Conservation (phyloP, 2,888 invertebrate species). For the Flexamia atlantica region DNA sequence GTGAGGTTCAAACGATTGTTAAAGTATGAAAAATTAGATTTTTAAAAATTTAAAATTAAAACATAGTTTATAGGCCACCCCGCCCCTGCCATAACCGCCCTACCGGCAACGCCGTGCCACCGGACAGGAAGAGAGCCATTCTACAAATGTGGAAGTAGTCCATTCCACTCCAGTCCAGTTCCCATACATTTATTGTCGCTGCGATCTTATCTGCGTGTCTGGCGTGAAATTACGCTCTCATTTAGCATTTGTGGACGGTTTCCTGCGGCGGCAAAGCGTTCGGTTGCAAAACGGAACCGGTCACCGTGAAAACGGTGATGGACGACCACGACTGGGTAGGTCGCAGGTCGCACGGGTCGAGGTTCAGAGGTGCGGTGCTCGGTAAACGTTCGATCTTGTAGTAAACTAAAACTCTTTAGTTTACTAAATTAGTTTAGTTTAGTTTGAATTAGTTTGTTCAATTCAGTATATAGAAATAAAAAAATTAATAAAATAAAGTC, state of each 20-base stretch:
- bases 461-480: too few species aligned
- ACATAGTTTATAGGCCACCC: too few species aligned
- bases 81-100: not conserved
- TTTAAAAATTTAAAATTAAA: too few species aligned
- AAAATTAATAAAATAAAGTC: too few species aligned
- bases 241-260: slow-evolving; percentile 51
- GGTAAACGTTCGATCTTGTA: too few species aligned
- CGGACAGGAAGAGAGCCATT: slow-evolving; percentile 21
- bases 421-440: too few species aligned
- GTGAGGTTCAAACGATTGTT: too few species aligned
- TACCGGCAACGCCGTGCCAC: not conserved
- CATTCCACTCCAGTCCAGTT: slow-evolving; percentile 18
- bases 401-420: too few species aligned
- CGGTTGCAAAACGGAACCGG: slow-evolving; percentile 35
- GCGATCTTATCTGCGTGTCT: slow-evolving; percentile 38
- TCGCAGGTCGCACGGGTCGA: too few species aligned
- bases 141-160: slow-evolving; percentile 45
- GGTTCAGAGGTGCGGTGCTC: too few species aligned
- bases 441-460: too few species aligned
- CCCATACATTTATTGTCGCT: slow-evolving; percentile 58
- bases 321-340: not conserved
- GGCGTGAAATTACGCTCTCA: slow-evolving; percentile 53
- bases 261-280: slow-evolving; percentile 34
- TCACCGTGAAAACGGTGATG: slow-evolving; percentile 23
- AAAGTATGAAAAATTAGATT: too few species aligned